Evolutionary conservation across 2,888 invertebrate species (phyloP).

Genomic region (Biston stratarius): DNA sequence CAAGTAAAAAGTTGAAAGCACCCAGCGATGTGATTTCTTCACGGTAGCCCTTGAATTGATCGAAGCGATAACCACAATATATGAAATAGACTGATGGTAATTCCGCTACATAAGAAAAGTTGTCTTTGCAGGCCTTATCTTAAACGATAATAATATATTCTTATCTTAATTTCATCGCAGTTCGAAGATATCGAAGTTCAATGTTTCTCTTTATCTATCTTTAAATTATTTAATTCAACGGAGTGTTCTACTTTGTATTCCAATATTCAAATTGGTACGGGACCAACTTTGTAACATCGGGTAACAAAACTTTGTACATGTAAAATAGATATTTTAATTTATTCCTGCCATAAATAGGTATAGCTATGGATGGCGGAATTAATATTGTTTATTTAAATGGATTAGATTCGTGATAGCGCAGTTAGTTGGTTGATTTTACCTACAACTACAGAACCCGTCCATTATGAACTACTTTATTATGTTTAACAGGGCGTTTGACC

Average conservation of each 20-base stretch:
- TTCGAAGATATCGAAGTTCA: slow-evolving; percentile 35
- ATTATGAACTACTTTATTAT: too few relatives aligned
- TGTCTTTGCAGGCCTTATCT: not conserved
- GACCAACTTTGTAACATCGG: slow-evolving; percentile 72
- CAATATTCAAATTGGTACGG: slow-evolving; percentile 80
- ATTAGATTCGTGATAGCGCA: too few relatives aligned
- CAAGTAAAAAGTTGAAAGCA: too few relatives aligned
- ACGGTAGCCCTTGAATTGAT: too few relatives aligned
- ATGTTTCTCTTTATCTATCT: slow-evolving; percentile 43
- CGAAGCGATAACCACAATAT: too few relatives aligned
- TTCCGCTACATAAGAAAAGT: not conserved
- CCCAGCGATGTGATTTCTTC: too few relatives aligned
- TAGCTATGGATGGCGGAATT: slow-evolving; percentile 2
- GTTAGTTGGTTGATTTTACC: too few relatives aligned
- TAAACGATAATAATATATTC: slow-evolving; percentile 8
- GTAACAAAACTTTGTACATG: slow-evolving; percentile 65
- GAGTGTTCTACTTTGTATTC: slow-evolving; percentile 73
- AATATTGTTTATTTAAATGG: slow-evolving; percentile 9
- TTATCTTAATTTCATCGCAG: slow-evolving; percentile 34
- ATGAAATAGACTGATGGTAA: not conserved
- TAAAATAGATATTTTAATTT: slow-evolving; percentile 68
- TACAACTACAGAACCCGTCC: too few relatives aligned
- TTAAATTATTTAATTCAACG: slow-evolving; percentile 54
- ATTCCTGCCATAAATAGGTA: slow-evolving; percentile 36
- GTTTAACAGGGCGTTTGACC: too few relatives aligned